Conservation (phyloP, 2,888 invertebrate genomes). For the Andrena hattorfiana region DNA sequence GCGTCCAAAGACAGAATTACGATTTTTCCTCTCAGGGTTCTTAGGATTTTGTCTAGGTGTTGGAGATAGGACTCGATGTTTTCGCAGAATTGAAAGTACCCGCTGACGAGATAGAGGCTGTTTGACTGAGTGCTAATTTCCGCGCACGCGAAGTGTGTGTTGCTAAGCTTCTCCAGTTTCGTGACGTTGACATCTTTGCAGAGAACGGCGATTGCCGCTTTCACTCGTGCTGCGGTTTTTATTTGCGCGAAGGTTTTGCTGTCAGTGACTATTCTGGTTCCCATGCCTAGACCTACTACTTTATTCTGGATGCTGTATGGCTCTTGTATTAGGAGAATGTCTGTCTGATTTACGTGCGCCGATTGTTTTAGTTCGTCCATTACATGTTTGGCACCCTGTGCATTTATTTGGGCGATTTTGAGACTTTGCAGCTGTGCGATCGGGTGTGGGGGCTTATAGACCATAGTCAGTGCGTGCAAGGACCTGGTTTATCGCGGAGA, state of each 20-base stretch:
- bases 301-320: background rate
- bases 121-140: background rate
- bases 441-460: background rate
- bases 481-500: background rate
- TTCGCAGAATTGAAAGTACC: no score
- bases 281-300: background rate
- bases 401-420: background rate
- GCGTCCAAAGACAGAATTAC: no score
- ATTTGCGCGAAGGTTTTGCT: background rate
- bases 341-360: background rate
- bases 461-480: background rate
- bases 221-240: background rate
- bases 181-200: background rate
- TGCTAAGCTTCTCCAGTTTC: background rate
- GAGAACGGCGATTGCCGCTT: background rate
- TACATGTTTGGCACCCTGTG: background rate
- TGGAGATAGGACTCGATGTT: no score
- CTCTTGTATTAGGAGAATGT: background rate
- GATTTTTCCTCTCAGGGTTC: no score
- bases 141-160: background rate
- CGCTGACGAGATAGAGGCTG: no score
- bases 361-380: constrained; percentile 4
- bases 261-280: background rate
- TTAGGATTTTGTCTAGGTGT: no score
- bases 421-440: background rate